phyloP scores from a whole-genome alignment of 1,140 invertebrate species.

The Zaprionus davidi region DNA sequence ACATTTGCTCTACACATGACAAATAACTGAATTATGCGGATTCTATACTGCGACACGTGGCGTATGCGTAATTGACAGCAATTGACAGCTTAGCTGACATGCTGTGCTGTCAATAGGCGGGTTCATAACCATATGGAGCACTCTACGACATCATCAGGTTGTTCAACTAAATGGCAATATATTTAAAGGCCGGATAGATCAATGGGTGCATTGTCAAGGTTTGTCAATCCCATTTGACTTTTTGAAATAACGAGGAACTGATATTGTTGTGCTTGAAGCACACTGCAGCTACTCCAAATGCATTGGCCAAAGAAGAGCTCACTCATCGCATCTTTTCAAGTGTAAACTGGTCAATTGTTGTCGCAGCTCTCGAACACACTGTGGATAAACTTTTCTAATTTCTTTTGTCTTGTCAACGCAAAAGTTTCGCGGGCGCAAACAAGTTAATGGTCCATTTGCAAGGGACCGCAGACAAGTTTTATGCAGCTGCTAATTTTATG shows the following conservation, averaged over 20 bases:
- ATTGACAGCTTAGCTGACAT: not conserved
- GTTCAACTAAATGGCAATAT: not conserved
- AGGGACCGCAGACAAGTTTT: constrained; percentile 30
- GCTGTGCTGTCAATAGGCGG: not conserved
- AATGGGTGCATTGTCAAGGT: no score
- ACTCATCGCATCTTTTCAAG: not conserved
- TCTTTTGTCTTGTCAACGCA: constrained; percentile 37
- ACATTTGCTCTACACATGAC: not conserved
- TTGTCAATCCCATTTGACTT: not conserved
- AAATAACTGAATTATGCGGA: not conserved
- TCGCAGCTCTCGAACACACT: not conserved
- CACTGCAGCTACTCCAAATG: not conserved
- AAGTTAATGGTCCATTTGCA: constrained; percentile 34
- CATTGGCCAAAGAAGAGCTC: not conserved
- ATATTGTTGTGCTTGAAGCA: not conserved
- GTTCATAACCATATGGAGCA: not conserved
- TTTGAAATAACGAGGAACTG: not conserved
- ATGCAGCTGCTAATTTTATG: constrained; percentile 34
- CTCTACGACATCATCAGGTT: not conserved
- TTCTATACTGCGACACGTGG: not conserved
- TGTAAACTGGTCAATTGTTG: constrained; percentile 19
- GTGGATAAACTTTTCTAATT: constrained; percentile 33
- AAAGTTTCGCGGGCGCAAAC: constrained; percentile 33
- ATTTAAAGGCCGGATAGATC: not conserved
- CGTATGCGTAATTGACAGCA: constrained; percentile 2